Base-by-base conservation (phyloP, 2,113 vertebrate species). In the Genyomyrus donnyi region DNA sequence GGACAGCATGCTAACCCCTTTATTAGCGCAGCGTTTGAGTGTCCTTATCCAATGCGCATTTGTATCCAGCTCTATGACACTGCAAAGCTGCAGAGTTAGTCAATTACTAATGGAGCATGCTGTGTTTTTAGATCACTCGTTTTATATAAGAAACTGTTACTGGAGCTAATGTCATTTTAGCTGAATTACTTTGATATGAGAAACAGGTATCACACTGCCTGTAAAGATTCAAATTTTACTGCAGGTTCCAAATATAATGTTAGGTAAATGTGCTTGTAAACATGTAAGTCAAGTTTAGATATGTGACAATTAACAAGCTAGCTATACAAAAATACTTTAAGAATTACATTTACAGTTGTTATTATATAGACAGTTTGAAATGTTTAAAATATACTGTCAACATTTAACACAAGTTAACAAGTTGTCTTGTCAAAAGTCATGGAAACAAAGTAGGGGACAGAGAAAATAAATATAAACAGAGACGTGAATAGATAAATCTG, bases 1-100 rank as follows among this genome's bases (percentile, higher is more conserved):
- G 91, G 80, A 89, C 74, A 35, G 85, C 31, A 62, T 39, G 13
- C 24, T 90, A 89, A 90, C 93, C 58, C 88, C 90, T 90, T 91
- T 88, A 89, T 84, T 91, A 42, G 24, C 52, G 58, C 70, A 53
- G 88, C n/a, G 31, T 42, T 2, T 88, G 52, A 24, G 27, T 49
- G n/a, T 52, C 48, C 50, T 53, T 39, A 86, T 88, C 19, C n/a
- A 27, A 52, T 50, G 88, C 11, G n/a, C 1, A 6, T 74, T 35
- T 87, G 6, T 89, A 17, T 80, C n/a, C 15, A 53, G 24, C 27
- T 83, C 70, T n/a, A 24, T 35, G 21, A 10, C 10, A 56, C 21
- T 89, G 50, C 27, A 42, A 84, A 27, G 21, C 45, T 74, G 15
- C 21, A 49, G 35, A 49, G 35, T 39, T 42, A 58, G 62, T 48